phyloP scores from a whole-genome alignment of 2,113 vertebrate genomes.

The Pleuronectes platessa region DNA sequence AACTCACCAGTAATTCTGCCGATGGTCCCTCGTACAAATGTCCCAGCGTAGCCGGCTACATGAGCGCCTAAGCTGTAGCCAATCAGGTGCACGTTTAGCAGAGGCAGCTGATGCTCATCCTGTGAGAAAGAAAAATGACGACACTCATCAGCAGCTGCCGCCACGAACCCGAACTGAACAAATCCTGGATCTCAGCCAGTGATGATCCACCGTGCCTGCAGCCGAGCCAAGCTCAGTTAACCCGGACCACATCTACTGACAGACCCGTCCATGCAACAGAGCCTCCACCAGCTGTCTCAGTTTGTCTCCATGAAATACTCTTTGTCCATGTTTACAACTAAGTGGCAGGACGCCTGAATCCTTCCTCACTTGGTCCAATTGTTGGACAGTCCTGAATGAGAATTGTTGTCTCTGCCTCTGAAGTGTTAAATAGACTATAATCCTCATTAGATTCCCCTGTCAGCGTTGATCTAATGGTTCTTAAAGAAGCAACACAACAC shows the following conservation, averaged over 20 bases:
- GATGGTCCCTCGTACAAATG: conserved; percentile 84
- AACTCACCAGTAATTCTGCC: conserved; percentile 94
- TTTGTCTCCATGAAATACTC: conserved; percentile 48
- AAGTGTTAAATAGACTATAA: conserved; percentile 9
- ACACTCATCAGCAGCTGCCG: conserved; percentile 41
- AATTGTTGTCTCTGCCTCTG: conserved; percentile 2
- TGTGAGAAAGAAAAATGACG: conserved; percentile 60
- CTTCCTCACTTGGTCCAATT: conserved; percentile 31
- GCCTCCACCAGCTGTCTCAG: conserved; percentile 58
- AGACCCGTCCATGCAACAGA: conserved; percentile 44
- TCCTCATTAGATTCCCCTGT: not conserved
- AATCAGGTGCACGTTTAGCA: conserved; percentile 90
- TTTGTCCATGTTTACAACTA: conserved; percentile 56
- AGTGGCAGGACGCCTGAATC: conserved; percentile 45
- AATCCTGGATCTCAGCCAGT: conserved; percentile 35
- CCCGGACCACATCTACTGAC: conserved; percentile 25
- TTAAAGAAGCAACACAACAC: not conserved
- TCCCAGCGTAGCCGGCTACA: conserved; percentile 92
- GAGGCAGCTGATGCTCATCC: conserved; percentile 84
- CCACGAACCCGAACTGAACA: conserved; percentile 13
- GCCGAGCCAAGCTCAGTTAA: conserved; percentile 48
- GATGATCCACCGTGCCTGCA: conserved; percentile 21
- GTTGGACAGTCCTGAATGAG: conserved; percentile 36
- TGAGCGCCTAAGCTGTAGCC: conserved; percentile 97
- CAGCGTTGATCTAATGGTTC: not conserved